Conservation (phyloP, 2,888 invertebrate species). For the Rhingia campestris region DNA sequence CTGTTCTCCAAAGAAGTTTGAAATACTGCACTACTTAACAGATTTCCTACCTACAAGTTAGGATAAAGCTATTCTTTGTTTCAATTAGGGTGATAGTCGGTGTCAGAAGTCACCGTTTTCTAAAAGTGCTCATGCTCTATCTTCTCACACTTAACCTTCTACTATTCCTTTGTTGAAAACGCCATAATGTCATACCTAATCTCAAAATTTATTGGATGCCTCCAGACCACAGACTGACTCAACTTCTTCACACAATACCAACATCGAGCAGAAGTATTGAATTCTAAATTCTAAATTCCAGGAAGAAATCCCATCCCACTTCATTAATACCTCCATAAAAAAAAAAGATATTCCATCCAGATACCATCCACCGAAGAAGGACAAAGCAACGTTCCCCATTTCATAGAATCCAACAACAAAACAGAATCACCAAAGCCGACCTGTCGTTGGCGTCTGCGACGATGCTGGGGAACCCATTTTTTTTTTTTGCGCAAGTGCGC, state of each 20-base stretch:
- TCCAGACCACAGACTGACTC: too few species aligned
- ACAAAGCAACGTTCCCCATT: constrained; percentile 63
- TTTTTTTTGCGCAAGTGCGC: neutral
- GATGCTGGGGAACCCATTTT: constrained; percentile 32
- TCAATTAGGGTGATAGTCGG: too few species aligned
- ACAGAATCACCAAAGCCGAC: constrained; percentile 42
- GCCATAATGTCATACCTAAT: too few species aligned
- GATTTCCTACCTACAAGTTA: too few species aligned
- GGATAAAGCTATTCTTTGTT: too few species aligned
- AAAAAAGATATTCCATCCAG: constrained; percentile 11
- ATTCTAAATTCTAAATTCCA: constrained; percentile 41
- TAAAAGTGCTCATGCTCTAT: too few species aligned
- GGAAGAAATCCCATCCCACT: constrained; percentile 39
- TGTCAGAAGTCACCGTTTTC: too few species aligned
- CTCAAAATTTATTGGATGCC: too few species aligned
- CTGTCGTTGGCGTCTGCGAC: constrained; percentile 48
- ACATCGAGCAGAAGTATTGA: neutral
- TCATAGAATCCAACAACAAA: constrained; percentile 26
- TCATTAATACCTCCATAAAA: constrained; percentile 6
- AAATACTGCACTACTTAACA: too few species aligned
- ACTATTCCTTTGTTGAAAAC: too few species aligned
- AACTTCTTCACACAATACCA: neutral
- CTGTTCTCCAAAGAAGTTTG: too few species aligned
- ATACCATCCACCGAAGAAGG: constrained; percentile 13
- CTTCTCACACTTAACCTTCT: too few species aligned